A percentile compares a stretch with the other conserved stretches of the same genome.
phyloP scores from a whole-genome alignment of 2,113 vertebrate species.

The Cettia cetti region DNA sequence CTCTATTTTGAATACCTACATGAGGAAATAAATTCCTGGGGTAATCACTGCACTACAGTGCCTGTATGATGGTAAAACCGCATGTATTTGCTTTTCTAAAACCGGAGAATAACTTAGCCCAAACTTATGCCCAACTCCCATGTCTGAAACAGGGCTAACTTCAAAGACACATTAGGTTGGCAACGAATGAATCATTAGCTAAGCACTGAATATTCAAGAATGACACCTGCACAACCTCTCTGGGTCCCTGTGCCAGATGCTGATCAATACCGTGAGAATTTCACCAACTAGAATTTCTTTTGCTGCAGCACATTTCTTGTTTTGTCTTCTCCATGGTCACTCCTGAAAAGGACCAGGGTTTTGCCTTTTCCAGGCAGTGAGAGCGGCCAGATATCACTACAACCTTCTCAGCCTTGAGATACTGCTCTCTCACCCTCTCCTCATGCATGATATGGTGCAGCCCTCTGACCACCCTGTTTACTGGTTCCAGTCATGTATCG shows the following conservation, averaged over 20 bases:
- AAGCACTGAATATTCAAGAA: background rate
- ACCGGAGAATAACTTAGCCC: background rate
- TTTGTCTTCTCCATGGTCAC: background rate
- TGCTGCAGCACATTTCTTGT: background rate
- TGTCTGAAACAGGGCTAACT: background rate
- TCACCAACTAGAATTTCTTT: background rate
- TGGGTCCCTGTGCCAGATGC: background rate
- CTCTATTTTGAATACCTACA: background rate
- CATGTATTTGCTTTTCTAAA: background rate
- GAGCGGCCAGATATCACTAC: background rate
- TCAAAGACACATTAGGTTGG: background rate
- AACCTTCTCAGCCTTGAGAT: background rate
- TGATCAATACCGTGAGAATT: background rate
- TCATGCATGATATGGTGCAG: background rate
- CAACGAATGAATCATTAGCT: no score
- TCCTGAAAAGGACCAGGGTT: background rate
- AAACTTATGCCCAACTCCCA: background rate
- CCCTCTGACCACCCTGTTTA: background rate
- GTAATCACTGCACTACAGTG: background rate
- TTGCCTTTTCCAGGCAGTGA: background rate
- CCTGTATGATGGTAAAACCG: background rate
- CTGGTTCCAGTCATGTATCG: background rate
- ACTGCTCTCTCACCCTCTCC: background rate
- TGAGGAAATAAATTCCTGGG: background rate
- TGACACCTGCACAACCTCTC: fast-evolving